Base-by-base conservation (phyloP, 2,888 invertebrate genomes). In the Volucella zonaria region DNA sequence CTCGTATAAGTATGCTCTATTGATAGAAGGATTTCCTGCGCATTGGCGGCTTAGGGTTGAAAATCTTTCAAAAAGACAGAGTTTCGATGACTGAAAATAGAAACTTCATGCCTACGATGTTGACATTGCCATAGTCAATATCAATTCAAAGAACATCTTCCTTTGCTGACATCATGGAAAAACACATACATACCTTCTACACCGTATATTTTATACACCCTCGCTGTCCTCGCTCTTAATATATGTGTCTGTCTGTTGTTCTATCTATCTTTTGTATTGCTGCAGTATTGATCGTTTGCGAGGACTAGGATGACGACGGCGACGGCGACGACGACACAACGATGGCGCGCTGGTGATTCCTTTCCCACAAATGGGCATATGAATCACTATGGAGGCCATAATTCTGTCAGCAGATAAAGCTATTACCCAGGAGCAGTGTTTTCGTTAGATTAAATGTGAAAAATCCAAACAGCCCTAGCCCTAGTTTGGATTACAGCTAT, bases 381-480 rank as follows among this genome's bases (percentile, higher is more conserved):
- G 90, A 90, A 90, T 90, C 91, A 90, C 89, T 88, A 88, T 87
- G 85, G 87, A 88, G 88, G 83, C 88, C 90, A 90, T 90, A 89
- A 90, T 89, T 90, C 90, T 90, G 89, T 90, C 89, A 89, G 89
- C 91, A 90, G 90, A 90, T 90, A 90, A 89, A 90, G 90, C 90
- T 90, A 90, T 90, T 90, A 91, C 89, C 88, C 88, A 74, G 86
- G 81, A 87, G 87, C 87, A 82, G 76, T 88, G 88, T 87, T 87
- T 87, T 87, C 77, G 82, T 83, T 79, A 87, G 87, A 87, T 88
- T 88, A 87, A 87, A 87, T 86, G 81, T 85, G 47, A 70, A 83
- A 88, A 87, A 87, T 88, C 87, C 87, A 77, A 74, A 49, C 61
- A 70, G 79, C 56, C 62, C 67, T 77, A 61, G 77, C 52, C 38